Evolutionary conservation across 2,888 invertebrate species (phyloP).

Genomic region (Lycocerus yunnanus): DNA sequence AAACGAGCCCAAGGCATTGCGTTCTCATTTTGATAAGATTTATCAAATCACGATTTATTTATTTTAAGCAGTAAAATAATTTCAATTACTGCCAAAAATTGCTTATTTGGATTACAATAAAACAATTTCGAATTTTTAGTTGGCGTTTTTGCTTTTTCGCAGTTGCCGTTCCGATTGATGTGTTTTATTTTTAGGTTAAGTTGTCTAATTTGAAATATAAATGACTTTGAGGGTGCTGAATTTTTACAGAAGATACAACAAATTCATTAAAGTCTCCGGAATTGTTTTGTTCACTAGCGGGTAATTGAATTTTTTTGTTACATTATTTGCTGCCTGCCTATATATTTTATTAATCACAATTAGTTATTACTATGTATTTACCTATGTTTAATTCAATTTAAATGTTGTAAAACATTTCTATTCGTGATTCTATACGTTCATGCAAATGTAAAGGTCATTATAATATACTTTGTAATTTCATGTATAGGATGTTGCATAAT

Average conservation of each 20-base stretch:
- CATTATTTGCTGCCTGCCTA: background rate
- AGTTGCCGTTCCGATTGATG: background rate
- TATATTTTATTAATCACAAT: background rate
- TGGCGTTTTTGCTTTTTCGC: background rate
- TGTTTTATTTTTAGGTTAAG: conserved; percentile 6
- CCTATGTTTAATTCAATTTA: background rate
- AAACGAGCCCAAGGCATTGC: background rate
- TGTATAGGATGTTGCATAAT: background rate
- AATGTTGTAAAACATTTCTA: background rate
- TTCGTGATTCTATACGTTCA: background rate
- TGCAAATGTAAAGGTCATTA: background rate
- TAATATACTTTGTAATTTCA: background rate
- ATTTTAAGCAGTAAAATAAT: background rate
- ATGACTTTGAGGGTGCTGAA: conserved; percentile 1
- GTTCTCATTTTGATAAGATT: background rate
- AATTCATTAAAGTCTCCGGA: conserved; percentile 19
- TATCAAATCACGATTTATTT: background rate
- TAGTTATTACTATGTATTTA: background rate
- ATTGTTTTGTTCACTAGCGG: conserved; percentile 11
- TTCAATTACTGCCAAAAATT: background rate
- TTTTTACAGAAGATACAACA: conserved; percentile 25
- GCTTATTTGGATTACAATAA: background rate
- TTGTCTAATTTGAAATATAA: conserved; percentile 7
- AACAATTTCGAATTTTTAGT: background rate
- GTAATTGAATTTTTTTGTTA: conserved; percentile 1